phyloP scores from a whole-genome alignment of 2,797 vertebrate genomes.

The Enoplosus armatus region DNA sequence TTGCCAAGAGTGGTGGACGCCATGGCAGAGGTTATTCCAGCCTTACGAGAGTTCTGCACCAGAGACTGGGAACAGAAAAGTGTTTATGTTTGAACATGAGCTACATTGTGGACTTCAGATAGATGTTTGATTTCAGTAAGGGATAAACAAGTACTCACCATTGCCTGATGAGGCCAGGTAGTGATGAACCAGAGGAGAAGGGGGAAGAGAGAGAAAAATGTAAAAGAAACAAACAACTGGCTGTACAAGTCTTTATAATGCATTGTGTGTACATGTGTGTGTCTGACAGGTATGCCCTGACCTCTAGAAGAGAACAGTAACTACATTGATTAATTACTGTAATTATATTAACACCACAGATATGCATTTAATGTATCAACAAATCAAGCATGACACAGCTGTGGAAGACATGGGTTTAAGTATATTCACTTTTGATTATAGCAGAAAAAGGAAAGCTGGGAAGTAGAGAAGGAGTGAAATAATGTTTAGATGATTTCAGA shows the following conservation, averaged over 20 bases:
- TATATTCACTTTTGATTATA: conserved; percentile 6
- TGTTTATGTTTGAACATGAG: conserved; percentile 3
- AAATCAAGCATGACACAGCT: conserved; percentile 7
- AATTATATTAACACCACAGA: conserved; percentile 22
- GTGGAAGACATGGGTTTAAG: not conserved
- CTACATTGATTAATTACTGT: conserved; percentile 28
- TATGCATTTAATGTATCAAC: conserved; percentile 38
- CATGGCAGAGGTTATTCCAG: conserved; percentile 96
- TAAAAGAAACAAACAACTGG: conserved; percentile 3
- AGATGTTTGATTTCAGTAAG: conserved; percentile 11
- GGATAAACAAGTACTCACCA: conserved; percentile 86
- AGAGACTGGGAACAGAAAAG: conserved; percentile 87
- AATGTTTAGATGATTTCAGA: conserved; percentile 1
- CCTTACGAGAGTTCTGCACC: conserved; percentile 96
- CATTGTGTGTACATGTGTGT: conserved; percentile 12
- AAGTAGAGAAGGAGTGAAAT: not conserved
- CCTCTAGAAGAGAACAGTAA: conserved; percentile 10
- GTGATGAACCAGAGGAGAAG: conserved; percentile 32
- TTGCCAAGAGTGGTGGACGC: conserved; percentile 98
- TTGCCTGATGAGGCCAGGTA: conserved; percentile 83
- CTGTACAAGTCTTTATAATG: not conserved
- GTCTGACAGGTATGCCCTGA: conserved; percentile 18
- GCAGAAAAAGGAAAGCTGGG: not conserved
- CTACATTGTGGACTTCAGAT: not conserved
- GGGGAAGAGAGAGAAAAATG: conserved; percentile 11